Base-by-base conservation (phyloP, 2,797 vertebrate genomes). In the Lutjanus argentimaculatus region DNA sequence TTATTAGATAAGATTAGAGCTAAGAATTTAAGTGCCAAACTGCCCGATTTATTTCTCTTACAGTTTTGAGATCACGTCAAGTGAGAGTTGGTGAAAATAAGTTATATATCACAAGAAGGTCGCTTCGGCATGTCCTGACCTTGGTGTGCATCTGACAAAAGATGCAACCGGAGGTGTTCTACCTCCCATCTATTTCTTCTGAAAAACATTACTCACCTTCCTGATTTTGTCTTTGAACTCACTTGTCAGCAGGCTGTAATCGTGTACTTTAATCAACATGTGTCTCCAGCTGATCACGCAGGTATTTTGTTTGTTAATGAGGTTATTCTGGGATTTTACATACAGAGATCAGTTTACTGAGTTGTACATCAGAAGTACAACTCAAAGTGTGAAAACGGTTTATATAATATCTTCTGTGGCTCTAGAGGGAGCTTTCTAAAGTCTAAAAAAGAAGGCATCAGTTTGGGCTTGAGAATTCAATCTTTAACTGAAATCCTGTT, bases 1-100 rank as follows among this genome's bases (percentile, higher is more conserved):
- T 70, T 77, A 30, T 62, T 22, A 65, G 57, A 81, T 42, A 64
- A 17, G 22, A 73, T 69, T 17, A 72, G 21, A 76, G 48, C 4
- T 7, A 19, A 4, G 17, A 59, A 49, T 62, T 15, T 13, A 45
- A 13, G 19, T 62, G 52, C 49, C 52, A 25, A 51, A 25, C 51
- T 73, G 11, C 13, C 11, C 56, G 11, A 46, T 61, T 58, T 69
- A 55, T 71, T 62, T 52, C 51, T 59, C 7, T 10, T 2, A 6
- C 3, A 30, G 43, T 56, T 69, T 19, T 15, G 25, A 36, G 65
- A 61, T 71, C 8, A 30, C 12, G n/a, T 72, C 56, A 58, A 72
- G 57, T 22, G 64, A 53, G 30, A 58, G 16, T 0, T 25, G 21
- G 30, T 62, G 7, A 42, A 62, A 51, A 52, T 42, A 48, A 30